Base-by-base conservation (phyloP, 2,113 vertebrate genomes). In the Labrus mixtus region DNA sequence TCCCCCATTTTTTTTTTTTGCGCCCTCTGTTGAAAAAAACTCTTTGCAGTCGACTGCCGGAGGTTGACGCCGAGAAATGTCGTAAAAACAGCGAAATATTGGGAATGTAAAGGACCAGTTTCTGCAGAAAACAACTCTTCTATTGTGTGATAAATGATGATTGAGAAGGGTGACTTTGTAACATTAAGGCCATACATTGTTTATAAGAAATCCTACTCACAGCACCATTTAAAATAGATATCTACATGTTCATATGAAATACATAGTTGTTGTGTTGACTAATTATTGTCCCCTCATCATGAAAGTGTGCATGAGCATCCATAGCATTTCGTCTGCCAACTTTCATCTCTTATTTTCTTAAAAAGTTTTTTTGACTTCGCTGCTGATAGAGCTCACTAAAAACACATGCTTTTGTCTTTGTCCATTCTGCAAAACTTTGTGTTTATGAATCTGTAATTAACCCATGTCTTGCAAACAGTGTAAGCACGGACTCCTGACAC, bases 401-500 rank as follows among this genome's bases (percentile, higher is more conserved):
- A 23, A 39, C 11, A 20, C 41, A 16, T 48, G 15, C 7, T 72
- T 73, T 62, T n/a, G 22, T 60, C 29, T 73, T 22, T 45, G 43
- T 62, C 6, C 23, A 59, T 58, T n/a, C 50, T 43, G 54, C 19
- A 51, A 15, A 68, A 81, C 22, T 59, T 68, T 58, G 25, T 66
- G 15, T 76, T 67, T 60, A 41, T 69, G 89, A 61, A 60, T 63
- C n/a, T 60, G 41, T 79, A 77, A 73, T 79, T 73, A 78, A 74
- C 73, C 65, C 17, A 57, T 72, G 59, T 58, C 11, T 72, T 45
- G 33, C 23, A 33, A 66, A 19, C 50, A 25, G 43, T 50, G 43
- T 60, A 20, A 83, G 56, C 66, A 66, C 43, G 64, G 46, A 73
- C 77, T 76, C 72, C 69, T 56, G 65, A 81, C 83, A 87, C 83